phyloP scores from a whole-genome alignment of 2,888 invertebrate species.

The Caenorhabditis imperialis region DNA sequence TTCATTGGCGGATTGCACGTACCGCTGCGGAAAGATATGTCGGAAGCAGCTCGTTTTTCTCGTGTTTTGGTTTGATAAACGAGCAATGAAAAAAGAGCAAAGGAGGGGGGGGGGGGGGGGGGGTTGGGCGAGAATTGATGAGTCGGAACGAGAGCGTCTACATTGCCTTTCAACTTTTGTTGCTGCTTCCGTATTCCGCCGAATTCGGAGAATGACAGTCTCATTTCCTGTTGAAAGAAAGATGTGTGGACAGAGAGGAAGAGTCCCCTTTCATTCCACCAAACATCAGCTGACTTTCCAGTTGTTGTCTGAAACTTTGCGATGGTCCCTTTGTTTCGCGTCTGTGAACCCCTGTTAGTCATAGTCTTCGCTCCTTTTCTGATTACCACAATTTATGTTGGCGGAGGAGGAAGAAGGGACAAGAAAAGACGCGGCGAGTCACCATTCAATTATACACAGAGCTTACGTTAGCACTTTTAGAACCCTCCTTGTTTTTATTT shows the following conservation, averaged over 20 bases:
- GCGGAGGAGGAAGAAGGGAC: too few relatives aligned
- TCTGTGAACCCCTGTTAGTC: conserved; percentile 8
- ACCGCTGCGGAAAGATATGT: too few relatives aligned
- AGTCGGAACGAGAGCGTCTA: conserved; percentile 17
- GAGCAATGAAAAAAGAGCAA: conserved; percentile 7
- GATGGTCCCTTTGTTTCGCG: too few relatives aligned
- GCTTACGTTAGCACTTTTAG: conserved; percentile 36
- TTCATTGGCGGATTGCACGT: conserved; percentile 33
- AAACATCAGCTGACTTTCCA: not conserved
- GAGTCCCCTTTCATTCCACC: conserved; percentile 10
- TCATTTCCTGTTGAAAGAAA: too few relatives aligned
- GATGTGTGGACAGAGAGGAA: too few relatives aligned
- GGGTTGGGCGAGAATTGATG: conserved; percentile 12
- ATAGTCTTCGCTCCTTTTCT: conserved; percentile 6
- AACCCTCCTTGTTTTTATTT: not conserved
- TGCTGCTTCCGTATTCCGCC: not conserved
- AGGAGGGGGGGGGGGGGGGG: not conserved
- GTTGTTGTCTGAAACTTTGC: conserved; percentile 14
- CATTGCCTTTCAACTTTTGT: conserved; percentile 3
- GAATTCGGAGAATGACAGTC: not conserved
- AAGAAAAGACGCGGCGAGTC: too few relatives aligned
- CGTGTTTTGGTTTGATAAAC: conserved; percentile 47
- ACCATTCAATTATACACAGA: conserved; percentile 45
- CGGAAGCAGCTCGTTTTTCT: not conserved
- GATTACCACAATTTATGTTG: conserved; percentile 43